These are phyloP conservation scores for Allobates femoralis DNA, from an alignment of 2,797 vertebrate genomes.

Conservation along the genomic window DNA sequence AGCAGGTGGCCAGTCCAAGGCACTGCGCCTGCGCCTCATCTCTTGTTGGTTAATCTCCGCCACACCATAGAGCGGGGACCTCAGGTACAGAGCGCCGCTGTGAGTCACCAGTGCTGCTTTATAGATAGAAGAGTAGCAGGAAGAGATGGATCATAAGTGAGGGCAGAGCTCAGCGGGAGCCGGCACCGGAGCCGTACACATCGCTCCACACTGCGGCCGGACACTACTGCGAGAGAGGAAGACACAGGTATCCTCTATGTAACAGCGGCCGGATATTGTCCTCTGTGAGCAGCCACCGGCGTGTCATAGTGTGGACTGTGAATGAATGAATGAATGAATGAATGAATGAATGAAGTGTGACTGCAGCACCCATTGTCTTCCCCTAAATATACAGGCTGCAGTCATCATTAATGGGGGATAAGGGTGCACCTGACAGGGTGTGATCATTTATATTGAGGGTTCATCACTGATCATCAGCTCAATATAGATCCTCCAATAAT, in stretches of 20 bases:
- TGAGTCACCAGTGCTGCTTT: constrained; percentile 43
- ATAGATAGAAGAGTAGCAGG: constrained; percentile 28
- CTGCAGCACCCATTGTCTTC: constrained; percentile 11
- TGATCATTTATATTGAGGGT: too few relatives aligned
- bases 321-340: constrained; percentile 15
- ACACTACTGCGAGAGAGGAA: background rate
- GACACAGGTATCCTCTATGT: constrained; percentile 28
- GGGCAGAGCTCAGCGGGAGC: background rate
- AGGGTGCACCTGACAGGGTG: too few relatives aligned
- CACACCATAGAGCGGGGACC: constrained; percentile 41
- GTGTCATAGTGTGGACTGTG: background rate
- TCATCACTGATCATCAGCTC: too few relatives aligned
- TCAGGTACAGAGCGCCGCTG: constrained; percentile 11
- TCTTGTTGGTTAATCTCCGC: background rate
- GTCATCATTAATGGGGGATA: too few relatives aligned
- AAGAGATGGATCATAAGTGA: constrained; percentile 21
- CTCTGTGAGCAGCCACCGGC: background rate
- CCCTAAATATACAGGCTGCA: background rate
- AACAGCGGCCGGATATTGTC: background rate
- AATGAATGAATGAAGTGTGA: background rate
- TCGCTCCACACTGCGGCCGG: background rate
- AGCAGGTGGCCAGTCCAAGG: rapidly evolving
- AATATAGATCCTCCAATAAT: too few relatives aligned
- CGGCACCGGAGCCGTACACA: background rate
- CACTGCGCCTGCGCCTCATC: constrained; percentile 5